A percentile compares a stretch with the other conserved stretches of the same genome.
Evolutionary conservation across 2,797 vertebrate genomes (phyloP).

Genomic region (Spea hammondii): DNA sequence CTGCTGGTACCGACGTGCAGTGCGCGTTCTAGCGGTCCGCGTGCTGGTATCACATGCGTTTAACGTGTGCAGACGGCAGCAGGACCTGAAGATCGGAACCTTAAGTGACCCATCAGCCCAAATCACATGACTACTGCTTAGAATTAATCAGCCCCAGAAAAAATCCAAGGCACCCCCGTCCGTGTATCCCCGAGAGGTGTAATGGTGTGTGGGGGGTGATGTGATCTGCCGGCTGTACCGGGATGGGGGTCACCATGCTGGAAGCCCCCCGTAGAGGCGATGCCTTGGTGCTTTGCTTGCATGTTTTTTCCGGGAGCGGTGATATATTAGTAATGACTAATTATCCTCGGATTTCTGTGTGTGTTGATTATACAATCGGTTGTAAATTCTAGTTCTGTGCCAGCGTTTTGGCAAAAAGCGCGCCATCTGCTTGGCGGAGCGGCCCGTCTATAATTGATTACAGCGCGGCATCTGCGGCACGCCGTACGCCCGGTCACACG

Average conservation of each 20-base stretch:
- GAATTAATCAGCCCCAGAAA: too few species aligned
- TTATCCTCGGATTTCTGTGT: slow-evolving; percentile 10
- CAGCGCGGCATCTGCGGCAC: not conserved
- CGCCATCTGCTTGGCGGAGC: slow-evolving; percentile 21
- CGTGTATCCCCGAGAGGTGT: too few species aligned
- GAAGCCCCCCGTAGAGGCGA: not conserved
- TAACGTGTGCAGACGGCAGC: too few species aligned
- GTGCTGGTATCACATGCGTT: too few species aligned
- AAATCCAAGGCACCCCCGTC: too few species aligned
- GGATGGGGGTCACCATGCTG: too few species aligned
- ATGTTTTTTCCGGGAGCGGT: not conserved
- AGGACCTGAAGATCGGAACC: too few species aligned
- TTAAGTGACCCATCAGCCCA: too few species aligned
- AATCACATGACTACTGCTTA: too few species aligned
- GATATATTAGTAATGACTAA: slow-evolving; percentile 9
- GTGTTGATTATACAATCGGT: slow-evolving; percentile 23
- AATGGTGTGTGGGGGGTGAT: not conserved
- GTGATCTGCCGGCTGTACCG: not conserved
- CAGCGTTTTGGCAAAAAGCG: slow-evolving; percentile 22
- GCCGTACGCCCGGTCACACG: too few species aligned
- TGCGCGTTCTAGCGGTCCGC: too few species aligned
- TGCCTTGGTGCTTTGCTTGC: not conserved
- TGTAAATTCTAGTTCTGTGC: not conserved
- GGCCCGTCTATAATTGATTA: slow-evolving; percentile 5
- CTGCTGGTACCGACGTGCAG: too few species aligned